phyloP scores from a whole-genome alignment of 2,113 vertebrate species.

The Procapra przewalskii region DNA sequence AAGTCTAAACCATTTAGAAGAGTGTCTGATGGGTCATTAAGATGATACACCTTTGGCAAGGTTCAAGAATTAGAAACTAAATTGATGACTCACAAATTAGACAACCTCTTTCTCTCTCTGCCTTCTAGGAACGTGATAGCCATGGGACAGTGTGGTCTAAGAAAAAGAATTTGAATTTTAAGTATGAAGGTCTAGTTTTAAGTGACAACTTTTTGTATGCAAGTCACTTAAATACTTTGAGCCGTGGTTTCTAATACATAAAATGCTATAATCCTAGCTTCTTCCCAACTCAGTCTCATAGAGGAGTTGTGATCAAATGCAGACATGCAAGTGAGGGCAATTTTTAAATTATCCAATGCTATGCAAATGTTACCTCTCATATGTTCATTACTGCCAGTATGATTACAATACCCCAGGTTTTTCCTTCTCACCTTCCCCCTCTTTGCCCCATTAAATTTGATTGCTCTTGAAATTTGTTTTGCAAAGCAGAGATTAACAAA shows the following conservation, averaged over 20 bases:
- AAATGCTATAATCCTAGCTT: not conserved
- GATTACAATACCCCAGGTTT: not conserved
- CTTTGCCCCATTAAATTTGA: not conserved
- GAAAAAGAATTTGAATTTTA: not conserved
- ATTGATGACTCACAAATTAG: not conserved
- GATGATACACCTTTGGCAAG: not conserved
- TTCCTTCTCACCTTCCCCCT: not conserved
- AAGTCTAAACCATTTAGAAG: not conserved
- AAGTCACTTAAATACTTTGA: not conserved
- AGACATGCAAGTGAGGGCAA: not conserved
- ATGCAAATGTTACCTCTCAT: not conserved
- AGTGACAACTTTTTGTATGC: not conserved
- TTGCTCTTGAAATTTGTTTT: conserved; percentile 32
- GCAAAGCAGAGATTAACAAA: not conserved
- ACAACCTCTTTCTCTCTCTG: not conserved
- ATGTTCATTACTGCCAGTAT: not conserved
- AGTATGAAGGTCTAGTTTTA: not conserved
- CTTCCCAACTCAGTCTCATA: not conserved
- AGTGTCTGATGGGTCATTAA: not conserved
- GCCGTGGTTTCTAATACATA: not conserved
- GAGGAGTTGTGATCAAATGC: not conserved
- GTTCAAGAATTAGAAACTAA: not conserved
- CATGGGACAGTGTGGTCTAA: not conserved
- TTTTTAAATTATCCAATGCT: not conserved
- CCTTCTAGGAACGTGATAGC: not conserved